Evolutionary conservation across 1,140 invertebrate genomes (phyloP).

Genomic region (Mizuhopecten yessoensis): DNA sequence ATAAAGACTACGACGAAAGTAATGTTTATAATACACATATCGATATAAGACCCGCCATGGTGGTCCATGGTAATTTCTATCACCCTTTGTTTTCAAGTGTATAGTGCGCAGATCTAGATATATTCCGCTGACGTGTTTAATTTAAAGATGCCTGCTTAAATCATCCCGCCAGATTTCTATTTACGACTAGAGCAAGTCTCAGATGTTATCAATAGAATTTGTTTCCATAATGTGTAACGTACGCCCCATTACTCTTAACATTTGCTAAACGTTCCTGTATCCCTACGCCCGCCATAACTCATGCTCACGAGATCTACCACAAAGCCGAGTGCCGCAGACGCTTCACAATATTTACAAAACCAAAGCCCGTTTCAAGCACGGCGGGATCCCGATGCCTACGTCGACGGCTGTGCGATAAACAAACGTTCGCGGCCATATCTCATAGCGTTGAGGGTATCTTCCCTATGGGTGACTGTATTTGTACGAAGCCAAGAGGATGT

Average conservation of each 20-base stretch:
- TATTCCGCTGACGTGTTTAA: slow-evolving; percentile 39
- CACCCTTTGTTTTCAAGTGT: not conserved
- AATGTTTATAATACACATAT: not conserved
- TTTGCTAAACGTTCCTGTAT: slow-evolving; percentile 23
- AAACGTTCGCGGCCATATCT: slow-evolving; percentile 54
- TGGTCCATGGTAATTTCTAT: not conserved
- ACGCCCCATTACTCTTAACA: slow-evolving; percentile 25
- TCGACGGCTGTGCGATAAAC: slow-evolving; percentile 51
- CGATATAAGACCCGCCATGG: not conserved
- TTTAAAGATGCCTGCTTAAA: slow-evolving; percentile 9
- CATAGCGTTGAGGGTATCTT: slow-evolving; percentile 41
- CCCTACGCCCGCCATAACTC: slow-evolving; percentile 36
- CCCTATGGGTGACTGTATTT: slow-evolving; percentile 47
- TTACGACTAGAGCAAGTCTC: slow-evolving; percentile 16
- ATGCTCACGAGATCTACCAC: slow-evolving; percentile 39
- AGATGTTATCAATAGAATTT: slow-evolving; percentile 36
- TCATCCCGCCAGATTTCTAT: not conserved
- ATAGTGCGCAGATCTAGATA: slow-evolving; percentile 14
- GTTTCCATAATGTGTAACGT: slow-evolving; percentile 38
- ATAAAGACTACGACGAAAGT: no score
- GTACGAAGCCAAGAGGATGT: slow-evolving; percentile 47
- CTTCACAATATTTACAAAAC: slow-evolving; percentile 49
- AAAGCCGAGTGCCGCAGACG: not conserved
- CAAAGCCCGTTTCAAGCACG: slow-evolving; percentile 44
- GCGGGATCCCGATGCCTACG: slow-evolving; percentile 40